Base-by-base conservation (phyloP, 2,888 invertebrate genomes). In the Acrobeloides nanus region DNA sequence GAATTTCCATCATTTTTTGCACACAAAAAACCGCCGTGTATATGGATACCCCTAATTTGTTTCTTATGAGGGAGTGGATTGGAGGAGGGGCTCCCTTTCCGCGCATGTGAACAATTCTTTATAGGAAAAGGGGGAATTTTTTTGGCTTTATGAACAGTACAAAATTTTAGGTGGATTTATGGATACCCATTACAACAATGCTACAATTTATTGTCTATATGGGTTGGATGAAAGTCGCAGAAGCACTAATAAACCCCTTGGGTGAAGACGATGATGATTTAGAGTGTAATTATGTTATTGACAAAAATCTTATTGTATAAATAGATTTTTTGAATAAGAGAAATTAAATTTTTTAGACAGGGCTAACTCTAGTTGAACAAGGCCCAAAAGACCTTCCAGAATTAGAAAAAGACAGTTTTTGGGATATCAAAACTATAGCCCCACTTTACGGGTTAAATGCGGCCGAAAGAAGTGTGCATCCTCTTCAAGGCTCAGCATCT, bases 191-290 rank as follows among this genome's bases (percentile, higher is more conserved):
- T 27, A 65, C 57, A 3, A 66, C 66, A 18, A 62, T 64, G 56
- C 56, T 64, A 4, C 63, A 66, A 43, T 66, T 66, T 46, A 50
- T 66, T 6, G 62, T 66, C 12, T 43, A 48, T 31, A 42, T 42
- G 10, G 60, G 50, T 4, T 49, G 57, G 50, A 51, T 55, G 51
- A 57, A 68, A 48, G 64, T 69, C 6, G 69, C 68, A 8, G 68
- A 69, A 41, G 68, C 69, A 2, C 52, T 69, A 37, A 48, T 69
- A 27, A 69, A 69, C 48, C 68, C 69, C 4, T 38, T 69, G 15
- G 68, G 68, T 15, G 67, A 67, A 39, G 68, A 69, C 41, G 68
- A 69, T 38, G 69, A 69, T 42, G 68, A 68, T 39, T 58, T 68
- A 27, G 68, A 68, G 41, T 62, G 64, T 50, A 68, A 68, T 29